Evolutionary conservation across 1,140 invertebrate species (phyloP), one percentile per base, ranked within the genome.

Genomic region (Psilanteris sp.): DNA sequence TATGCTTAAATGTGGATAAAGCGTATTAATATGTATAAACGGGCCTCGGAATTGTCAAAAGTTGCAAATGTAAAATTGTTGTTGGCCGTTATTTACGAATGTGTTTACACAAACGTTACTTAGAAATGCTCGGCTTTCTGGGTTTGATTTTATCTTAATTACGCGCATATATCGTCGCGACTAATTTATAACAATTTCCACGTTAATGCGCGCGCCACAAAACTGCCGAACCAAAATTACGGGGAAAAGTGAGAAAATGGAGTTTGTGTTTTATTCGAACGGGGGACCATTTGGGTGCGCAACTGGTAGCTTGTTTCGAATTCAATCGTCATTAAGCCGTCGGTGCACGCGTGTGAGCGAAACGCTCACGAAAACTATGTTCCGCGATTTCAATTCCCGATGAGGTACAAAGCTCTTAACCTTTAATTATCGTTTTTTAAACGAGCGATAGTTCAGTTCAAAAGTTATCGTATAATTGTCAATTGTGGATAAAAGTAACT

Each of bases 1-100:
- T 64, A 64, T 31, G 9, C 6, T 43, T 44, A 46, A 61, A 34
- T 41, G 11, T 20, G 31, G 5, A 55, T 57, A 43, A 57, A n/a
- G 8, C 32, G 18, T 57, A 34, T 32, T 57, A 43, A 57, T 57
- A 41, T 55, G 34, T 55, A 44, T 57, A 44, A 32, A 43, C 15
- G 4, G 29, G 31, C n/a, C 3, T 20, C 8, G 4, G 27, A 57
- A 57, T 57, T 57, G 37, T 43, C 15, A 2, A 15, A 50, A 41
- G 8, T 64, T 64, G 22, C 44, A 50, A 39, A 41, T 61, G 34
- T 39, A 8, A 20, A 48, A 6, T 20, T 22, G 16, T 15, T 10
- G 13, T 36, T 7, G 11, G 6, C 0, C 11, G 6, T 52, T 29
- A 48, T 61, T 61, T 61, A 61, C 43, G 57, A 46, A 39, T 61